Evolutionary conservation across 2,113 vertebrate species (phyloP), one percentile per base, ranked within the genome.

Genomic region (Gavialis gangeticus): DNA sequence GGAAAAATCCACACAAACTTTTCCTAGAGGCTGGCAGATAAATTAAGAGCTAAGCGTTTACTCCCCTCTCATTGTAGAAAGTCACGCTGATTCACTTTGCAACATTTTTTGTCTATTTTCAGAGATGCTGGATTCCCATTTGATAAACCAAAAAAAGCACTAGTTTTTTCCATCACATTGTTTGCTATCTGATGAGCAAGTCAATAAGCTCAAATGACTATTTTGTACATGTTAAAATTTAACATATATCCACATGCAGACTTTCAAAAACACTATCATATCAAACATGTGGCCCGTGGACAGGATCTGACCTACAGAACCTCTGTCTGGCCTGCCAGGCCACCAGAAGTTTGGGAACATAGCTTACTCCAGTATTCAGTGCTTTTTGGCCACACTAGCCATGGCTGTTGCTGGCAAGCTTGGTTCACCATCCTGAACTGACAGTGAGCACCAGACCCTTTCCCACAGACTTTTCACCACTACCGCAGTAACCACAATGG

Each of bases 41-140:
- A 95, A 94, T 92, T 87, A 94, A 92, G 87, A 85, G 84, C 62
- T 71, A 10, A 90, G 93, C 94, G 16, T 22, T 86, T 19, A 79
- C 66, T 59, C 71, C 28, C 19, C 86, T 57, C 78, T 59, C 90
- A 94, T 85, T 91, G 56, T 89, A 57, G 73, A 13, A 80, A 73
- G 86, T 90, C 73, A 59, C 76, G 30, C 18, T 87, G 37, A 79
- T 73, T 81, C 91, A 81, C 54, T 81, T 5, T 67, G n/a, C 22
- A 18, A 21, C 25, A 55, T 73, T 85, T 91, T 79, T 88, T 37
- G 75, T 90, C 37, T 75, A 54, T 88, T 54, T 87, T 87, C 67
- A 85, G 37, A 87, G 88, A 87, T 13, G 79, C 59, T 2, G 83
- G 14, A 85, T 63, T 60, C 34, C 34, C 57, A 19, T 75, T 83